Evolutionary conservation across 2,888 invertebrate species (phyloP).

Genomic region (Penaeus monodon): DNA sequence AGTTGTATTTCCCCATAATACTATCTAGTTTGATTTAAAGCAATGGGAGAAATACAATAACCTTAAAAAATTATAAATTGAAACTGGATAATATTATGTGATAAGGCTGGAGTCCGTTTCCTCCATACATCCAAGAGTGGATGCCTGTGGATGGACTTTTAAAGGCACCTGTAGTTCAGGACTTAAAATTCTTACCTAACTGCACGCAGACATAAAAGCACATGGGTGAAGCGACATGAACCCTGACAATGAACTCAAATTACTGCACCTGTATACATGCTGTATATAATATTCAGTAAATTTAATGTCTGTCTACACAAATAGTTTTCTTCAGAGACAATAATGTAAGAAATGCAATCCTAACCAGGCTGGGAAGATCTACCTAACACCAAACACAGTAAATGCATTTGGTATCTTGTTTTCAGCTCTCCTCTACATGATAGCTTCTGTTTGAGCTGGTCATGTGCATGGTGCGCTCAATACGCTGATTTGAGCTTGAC

Average conservation of each 20-base stretch:
- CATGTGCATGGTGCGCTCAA: conserved; percentile 60
- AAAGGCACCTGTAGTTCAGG: conserved; percentile 36
- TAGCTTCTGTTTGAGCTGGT: conserved; percentile 62
- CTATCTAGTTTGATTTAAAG: conserved; percentile 29
- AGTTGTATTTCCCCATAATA: neutral
- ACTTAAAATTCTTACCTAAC: conserved; percentile 13
- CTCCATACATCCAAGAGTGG: neutral
- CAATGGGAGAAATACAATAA: conserved; percentile 15
- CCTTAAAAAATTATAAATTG: neutral
- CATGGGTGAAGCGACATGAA: conserved; percentile 50
- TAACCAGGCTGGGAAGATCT: neutral
- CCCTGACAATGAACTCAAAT: conserved; percentile 30
- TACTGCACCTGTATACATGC: conserved; percentile 34
- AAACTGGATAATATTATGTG: neutral
- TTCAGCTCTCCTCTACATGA: conserved; percentile 60
- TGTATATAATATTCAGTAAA: conserved; percentile 32
- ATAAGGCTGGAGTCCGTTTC: conserved; percentile 21
- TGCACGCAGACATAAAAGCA: conserved; percentile 36
- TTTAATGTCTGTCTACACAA: conserved; percentile 29
- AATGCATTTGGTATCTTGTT: conserved; percentile 11
- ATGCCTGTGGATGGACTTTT: conserved; percentile 30
- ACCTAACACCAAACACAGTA: conserved; percentile 10
- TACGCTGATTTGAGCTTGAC: conserved; percentile 56
- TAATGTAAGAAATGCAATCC: conserved; percentile 1
- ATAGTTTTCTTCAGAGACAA: conserved; percentile 42